A percentile compares a stretch with the other conserved stretches of the same genome.
Evolutionary conservation across 2,797 vertebrate species (phyloP).

Genomic region (Malacoraja senta): DNA sequence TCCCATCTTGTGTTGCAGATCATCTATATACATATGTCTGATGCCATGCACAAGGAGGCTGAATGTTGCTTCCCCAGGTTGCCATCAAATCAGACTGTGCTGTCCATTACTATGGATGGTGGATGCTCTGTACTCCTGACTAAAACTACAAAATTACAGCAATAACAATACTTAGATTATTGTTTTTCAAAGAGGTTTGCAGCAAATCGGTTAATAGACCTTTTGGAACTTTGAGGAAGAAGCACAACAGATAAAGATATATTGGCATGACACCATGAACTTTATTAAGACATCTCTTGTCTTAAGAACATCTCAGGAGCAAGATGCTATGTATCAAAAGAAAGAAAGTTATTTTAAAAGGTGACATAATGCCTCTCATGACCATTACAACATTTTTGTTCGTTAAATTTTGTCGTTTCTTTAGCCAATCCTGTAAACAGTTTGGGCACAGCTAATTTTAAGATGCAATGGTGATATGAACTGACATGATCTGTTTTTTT

Average conservation of each 20-base stretch:
- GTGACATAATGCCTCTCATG: neutral
- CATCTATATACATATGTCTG: neutral
- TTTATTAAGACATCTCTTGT: neutral
- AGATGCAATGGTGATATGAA: neutral
- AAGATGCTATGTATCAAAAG: neutral
- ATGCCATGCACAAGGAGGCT: neutral
- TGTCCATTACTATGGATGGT: neutral
- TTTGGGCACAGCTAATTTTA: neutral
- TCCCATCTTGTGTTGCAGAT: neutral
- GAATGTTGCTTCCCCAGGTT: neutral
- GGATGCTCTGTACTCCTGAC: neutral
- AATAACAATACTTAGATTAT: neutral
- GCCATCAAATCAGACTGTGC: neutral
- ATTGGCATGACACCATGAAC: neutral
- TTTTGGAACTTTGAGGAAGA: neutral
- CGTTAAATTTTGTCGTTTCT: neutral
- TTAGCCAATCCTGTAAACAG: neutral
- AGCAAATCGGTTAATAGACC: neutral
- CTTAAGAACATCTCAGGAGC: constrained; percentile 1
- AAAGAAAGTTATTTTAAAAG: neutral
- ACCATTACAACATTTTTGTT: neutral
- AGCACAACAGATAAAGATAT: neutral
- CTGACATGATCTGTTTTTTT: neutral
- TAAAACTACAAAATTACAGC: neutral
- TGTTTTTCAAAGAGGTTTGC: neutral